Base-by-base conservation (phyloP, 2,113 vertebrate genomes). In the Austrofundulus limnaeus region DNA sequence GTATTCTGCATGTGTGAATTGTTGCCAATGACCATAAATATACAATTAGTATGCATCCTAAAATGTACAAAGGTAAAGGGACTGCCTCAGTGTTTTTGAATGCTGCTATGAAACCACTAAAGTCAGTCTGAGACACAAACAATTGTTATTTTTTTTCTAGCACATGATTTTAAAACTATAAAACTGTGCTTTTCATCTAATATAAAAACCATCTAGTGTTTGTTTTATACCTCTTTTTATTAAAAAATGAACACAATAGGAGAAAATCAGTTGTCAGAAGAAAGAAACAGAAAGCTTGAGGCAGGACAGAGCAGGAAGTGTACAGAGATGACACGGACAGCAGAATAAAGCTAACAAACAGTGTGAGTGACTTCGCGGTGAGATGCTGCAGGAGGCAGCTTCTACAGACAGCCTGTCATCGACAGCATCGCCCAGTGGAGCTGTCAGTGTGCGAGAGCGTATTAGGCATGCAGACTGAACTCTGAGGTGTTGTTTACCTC, bases 1-100 rank as follows among this genome's bases (percentile, higher is more conserved):
- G 82, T 88, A 84, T 88, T 85, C 77, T 90, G 88, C 90, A 90
- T 90, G 89, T 89, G 67, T 90, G 85, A 83, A 86, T 82, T 85
- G 77, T 76, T 85, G 83, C 80, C 72, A 85, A 75, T 88, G 78
- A 85, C 61, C 70, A 82, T 78, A 76, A 80, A 79, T 78, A 82
- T 85, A 81, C 74, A 69, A 51, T 84, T 78, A 82, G 76, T 80
- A 87, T 90, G 88, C 86, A 87, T 90, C 90, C 89, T 77, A 66
- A 81, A 85, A 82, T 87, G 78, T 86, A 83, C 70, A 75, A 82
- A 81, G 78, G 66, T 69, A 69, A 82, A 81, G 60, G 77, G 59
- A 72, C 64, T 81, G 77, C 57, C 67, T 59, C 57, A 23, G 20
- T 81, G 66, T 78, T 75, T 82, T 68, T 85, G 62, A 79, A 63